phyloP scores from a whole-genome alignment of 2,888 invertebrate species.

The Epiblema foenella region DNA sequence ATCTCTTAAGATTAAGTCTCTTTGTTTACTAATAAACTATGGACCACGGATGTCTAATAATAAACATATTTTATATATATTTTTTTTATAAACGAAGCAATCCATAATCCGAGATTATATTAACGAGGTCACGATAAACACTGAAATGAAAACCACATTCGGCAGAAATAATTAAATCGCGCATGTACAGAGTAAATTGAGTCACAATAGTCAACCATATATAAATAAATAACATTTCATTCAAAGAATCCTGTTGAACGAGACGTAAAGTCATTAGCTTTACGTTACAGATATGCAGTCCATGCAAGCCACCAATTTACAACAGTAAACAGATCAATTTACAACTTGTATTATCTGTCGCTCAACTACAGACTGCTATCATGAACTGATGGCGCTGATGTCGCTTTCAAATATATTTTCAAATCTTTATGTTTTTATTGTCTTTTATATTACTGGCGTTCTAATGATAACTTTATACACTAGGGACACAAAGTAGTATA shows the following conservation, averaged over 20 bases:
- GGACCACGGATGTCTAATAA: no score
- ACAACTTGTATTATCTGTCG: neutral
- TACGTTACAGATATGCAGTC: neutral
- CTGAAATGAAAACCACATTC: neutral
- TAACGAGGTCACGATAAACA: neutral
- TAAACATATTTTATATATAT: no score
- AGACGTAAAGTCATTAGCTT: neutral
- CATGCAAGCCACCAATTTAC: constrained; percentile 25
- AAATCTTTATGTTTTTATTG: neutral
- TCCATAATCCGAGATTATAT: no score
- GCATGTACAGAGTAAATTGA: neutral
- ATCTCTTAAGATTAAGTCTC: no score
- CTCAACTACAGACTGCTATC: no score
- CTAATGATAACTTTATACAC: constrained; percentile 10
- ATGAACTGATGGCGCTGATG: neutral
- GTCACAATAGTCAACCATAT: neutral
- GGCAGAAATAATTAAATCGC: neutral
- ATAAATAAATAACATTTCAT: neutral
- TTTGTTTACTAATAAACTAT: no score
- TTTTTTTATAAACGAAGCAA: no score
- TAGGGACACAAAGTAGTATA: constrained; percentile 47
- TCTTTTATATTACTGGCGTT: neutral
- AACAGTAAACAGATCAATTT: constrained; percentile 27
- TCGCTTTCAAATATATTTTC: neutral
- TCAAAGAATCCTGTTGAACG: neutral